Evolutionary conservation across 1,140 invertebrate genomes (phyloP).

Genomic region (Spodoptera frugiperda): DNA sequence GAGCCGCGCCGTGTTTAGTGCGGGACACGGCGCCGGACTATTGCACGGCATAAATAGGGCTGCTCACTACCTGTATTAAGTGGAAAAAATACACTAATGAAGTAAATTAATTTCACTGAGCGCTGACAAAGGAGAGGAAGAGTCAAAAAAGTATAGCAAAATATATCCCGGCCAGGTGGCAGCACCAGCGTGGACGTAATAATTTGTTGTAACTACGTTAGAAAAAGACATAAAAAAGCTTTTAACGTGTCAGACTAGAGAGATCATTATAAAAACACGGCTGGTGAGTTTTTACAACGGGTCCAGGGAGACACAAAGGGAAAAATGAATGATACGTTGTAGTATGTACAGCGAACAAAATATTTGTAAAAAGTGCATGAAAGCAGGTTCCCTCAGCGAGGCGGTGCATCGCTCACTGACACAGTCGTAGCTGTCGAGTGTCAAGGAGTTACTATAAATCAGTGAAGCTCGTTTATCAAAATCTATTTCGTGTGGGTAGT

Average conservation of each 20-base stretch:
- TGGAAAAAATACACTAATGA: neutral
- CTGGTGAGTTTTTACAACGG: neutral
- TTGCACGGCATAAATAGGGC: neutral
- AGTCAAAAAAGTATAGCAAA: too few relatives aligned
- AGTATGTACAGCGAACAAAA: neutral
- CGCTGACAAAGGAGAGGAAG: too few relatives aligned
- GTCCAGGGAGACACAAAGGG: neutral
- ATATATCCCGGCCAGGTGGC: too few relatives aligned
- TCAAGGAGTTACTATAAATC: too few relatives aligned
- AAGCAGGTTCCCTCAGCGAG: neutral
- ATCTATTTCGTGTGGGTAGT: too few relatives aligned
- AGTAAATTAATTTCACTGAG: too few relatives aligned
- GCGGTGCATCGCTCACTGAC: too few relatives aligned
- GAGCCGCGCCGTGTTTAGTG: neutral
- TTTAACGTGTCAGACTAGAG: neutral
- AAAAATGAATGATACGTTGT: slow-evolving; percentile 4
- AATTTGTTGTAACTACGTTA: neutral
- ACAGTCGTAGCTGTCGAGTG: too few relatives aligned
- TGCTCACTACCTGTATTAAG: neutral
- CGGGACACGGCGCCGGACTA: neutral
- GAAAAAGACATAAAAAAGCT: neutral
- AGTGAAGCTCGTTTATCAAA: too few relatives aligned
- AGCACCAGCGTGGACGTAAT: too few relatives aligned
- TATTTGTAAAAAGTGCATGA: neutral
- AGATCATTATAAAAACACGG: slow-evolving; percentile 10